Evolutionary conservation across 1,140 invertebrate species (phyloP).

Genomic region (Leptonema lineaticorne): DNA sequence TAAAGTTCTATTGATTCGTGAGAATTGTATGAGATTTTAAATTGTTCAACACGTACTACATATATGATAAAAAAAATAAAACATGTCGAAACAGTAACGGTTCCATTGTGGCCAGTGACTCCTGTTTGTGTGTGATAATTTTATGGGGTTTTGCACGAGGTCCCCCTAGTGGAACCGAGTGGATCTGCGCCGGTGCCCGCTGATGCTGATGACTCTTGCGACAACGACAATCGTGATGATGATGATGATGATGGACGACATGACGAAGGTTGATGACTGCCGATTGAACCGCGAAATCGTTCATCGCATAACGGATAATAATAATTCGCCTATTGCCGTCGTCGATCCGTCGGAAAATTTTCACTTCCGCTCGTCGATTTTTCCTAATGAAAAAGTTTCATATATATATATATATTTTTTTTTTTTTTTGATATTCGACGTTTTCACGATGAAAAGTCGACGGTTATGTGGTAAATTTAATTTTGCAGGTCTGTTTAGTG

Average conservation of each 20-base stretch:
- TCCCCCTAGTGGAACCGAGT: conserved; percentile 28
- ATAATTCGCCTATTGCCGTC: too few species aligned
- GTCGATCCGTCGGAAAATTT: neutral
- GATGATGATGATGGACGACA: conserved; percentile 9
- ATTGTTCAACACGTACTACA: too few species aligned
- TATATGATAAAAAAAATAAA: too few species aligned
- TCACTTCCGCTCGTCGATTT: too few species aligned
- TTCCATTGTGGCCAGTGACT: conserved; percentile 17
- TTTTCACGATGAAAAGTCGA: neutral
- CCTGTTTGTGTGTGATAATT: conserved; percentile 10
- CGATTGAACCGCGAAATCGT: conserved; percentile 5
- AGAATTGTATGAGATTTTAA: too few species aligned
- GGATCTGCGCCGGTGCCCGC: conserved; percentile 30
- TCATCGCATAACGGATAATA: neutral
- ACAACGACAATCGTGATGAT: too few species aligned
- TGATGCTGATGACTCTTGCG: conserved; percentile 30
- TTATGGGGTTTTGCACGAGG: conserved; percentile 9
- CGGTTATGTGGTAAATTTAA: neutral
- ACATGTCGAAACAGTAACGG: neutral
- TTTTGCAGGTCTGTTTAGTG: conserved; percentile 17
- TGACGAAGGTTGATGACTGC: conserved; percentile 25
- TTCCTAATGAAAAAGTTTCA: too few species aligned
- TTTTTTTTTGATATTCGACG: too few species aligned
- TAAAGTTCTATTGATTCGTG: too few species aligned
- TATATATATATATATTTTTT: too few species aligned